Evolutionary conservation across 2,888 invertebrate species (phyloP).

Genomic region (Drosophila fulvimacula): DNA sequence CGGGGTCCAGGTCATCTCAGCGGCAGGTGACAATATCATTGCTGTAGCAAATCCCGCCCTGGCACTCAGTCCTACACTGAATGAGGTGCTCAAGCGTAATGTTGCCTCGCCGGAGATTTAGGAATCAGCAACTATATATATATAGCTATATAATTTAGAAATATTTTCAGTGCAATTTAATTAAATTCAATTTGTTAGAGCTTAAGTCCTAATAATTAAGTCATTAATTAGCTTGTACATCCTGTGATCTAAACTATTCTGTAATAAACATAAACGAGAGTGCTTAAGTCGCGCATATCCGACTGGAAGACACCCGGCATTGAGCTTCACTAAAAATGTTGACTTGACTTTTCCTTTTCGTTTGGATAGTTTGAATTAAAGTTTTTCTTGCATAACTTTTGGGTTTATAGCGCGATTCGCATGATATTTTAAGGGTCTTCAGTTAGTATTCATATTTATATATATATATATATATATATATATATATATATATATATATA

Average conservation of each 20-base stretch:
- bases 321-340: constrained; percentile 1
- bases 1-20: constrained; percentile 91
- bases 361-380: neutral
- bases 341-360: neutral
- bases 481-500: no score
- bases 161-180: constrained; percentile 67
- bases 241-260: constrained; percentile 67
- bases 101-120: constrained; percentile 82
- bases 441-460: no score
- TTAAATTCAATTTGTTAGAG: constrained; percentile 40
- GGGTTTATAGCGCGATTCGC: no score
- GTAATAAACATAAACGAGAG: constrained; percentile 50
- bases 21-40: constrained; percentile 94
- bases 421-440: no score
- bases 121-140: neutral
- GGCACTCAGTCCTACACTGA: constrained; percentile 86
- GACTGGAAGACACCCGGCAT: neutral
- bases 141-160: constrained; percentile 19
- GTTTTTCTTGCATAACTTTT: no score
- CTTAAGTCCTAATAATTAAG: constrained; percentile 21
- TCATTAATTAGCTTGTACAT: constrained; percentile 47
- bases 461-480: no score
- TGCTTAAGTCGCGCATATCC: neutral
- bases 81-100: constrained; percentile 84
- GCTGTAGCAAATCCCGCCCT: constrained; percentile 95